phyloP scores from a whole-genome alignment of 2,888 invertebrate genomes.

The Eucera pruinosa region DNA sequence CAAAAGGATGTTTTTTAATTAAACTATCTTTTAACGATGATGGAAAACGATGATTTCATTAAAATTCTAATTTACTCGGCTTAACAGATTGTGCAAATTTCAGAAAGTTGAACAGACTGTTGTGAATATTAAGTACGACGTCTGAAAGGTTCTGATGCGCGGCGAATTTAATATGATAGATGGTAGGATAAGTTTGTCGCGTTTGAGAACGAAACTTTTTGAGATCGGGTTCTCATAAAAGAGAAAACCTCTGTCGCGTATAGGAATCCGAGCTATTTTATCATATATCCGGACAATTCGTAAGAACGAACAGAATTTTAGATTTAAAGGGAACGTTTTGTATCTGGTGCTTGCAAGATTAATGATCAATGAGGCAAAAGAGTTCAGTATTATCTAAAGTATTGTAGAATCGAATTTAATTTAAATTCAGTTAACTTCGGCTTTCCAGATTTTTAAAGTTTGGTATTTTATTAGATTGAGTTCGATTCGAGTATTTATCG shows the following conservation, averaged over 20 bases:
- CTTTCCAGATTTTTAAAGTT: no score
- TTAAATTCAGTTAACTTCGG: no score
- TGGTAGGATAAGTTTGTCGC: not conserved
- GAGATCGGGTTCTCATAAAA: not conserved
- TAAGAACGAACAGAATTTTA: not conserved
- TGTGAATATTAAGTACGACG: conserved; percentile 1
- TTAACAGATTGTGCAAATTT: not conserved
- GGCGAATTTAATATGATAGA: conserved; percentile 6
- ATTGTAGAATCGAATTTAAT: no score
- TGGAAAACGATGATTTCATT: conserved; percentile 3
- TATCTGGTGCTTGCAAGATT: no score
- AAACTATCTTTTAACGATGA: not conserved
- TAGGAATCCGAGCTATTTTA: not conserved
- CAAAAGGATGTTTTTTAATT: no score
- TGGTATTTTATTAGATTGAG: no score
- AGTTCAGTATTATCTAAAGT: not conserved
- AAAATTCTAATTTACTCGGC: conserved; percentile 18
- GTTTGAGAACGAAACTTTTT: not conserved
- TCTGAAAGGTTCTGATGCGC: not conserved
- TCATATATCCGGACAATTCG: not conserved
- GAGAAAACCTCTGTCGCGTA: not conserved
- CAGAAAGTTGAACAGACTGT: not conserved
- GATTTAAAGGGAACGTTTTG: not conserved
- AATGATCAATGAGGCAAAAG: not conserved
- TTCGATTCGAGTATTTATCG: no score